Evolutionary conservation across 1,140 invertebrate species (phyloP).

Genomic region (Aphidius gifuensis): DNA sequence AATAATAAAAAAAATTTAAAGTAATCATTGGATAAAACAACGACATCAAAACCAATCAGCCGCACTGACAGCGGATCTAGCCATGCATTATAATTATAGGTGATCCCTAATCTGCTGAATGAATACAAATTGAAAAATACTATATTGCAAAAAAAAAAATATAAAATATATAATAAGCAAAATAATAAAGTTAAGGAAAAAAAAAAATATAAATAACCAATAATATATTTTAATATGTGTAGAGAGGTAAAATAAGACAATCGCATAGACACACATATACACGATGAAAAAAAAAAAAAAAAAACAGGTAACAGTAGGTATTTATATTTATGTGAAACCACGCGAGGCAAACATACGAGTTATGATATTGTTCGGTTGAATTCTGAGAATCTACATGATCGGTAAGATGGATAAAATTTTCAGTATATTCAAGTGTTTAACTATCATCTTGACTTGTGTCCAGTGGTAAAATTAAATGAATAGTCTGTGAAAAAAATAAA

Average conservation of each 20-base stretch:
- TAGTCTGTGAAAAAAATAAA: neutral
- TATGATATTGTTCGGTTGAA: constrained; percentile 54
- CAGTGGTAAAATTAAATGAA: constrained; percentile 1
- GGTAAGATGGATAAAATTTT: constrained; percentile 47
- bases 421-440: constrained; percentile 14
- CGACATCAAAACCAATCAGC: constrained; percentile 44
- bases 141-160: neutral
- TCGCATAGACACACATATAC: too few relatives aligned
- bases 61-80: constrained; percentile 34
- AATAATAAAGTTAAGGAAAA: constrained; percentile 6
- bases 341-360: constrained; percentile 44
- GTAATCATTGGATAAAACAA: constrained; percentile 29
- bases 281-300: neutral
- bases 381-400: constrained; percentile 55
- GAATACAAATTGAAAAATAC: constrained; percentile 35
- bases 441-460: constrained; percentile 10
- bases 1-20: constrained; percentile 13
- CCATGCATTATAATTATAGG: constrained; percentile 48
- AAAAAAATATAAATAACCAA: neutral
- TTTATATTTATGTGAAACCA: constrained; percentile 47
- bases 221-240: too few relatives aligned
- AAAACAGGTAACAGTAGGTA: constrained; percentile 19
- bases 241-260: neutral
- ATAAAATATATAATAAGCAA: neutral
- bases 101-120: constrained; percentile 30